phyloP scores from a whole-genome alignment of 2,113 vertebrate genomes.

The Eupsittula cactorum region DNA sequence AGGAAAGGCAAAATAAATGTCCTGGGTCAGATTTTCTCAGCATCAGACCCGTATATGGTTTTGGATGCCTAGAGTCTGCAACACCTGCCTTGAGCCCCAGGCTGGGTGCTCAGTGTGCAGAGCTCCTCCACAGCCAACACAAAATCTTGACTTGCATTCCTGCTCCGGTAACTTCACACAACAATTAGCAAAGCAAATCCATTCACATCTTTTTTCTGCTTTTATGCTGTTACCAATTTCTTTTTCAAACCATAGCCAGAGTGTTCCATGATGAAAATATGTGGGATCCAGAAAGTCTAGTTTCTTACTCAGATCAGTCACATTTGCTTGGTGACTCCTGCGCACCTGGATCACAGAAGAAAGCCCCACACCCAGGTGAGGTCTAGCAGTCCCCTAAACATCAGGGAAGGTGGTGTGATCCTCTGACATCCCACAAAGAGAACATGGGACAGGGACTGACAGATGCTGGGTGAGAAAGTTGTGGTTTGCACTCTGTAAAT shows the following conservation, averaged over 20 bases:
- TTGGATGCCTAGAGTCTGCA: neutral
- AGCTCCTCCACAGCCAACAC: neutral
- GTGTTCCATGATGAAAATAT: neutral
- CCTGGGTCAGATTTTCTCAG: neutral
- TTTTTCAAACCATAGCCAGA: neutral
- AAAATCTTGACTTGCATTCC: neutral
- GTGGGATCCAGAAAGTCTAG: neutral
- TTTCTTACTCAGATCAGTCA: neutral
- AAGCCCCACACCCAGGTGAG: neutral
- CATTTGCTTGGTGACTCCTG: neutral
- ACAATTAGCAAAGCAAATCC: neutral
- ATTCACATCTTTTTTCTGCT: neutral
- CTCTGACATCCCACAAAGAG: neutral
- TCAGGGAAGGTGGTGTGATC: neutral
- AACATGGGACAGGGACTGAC: rapidly evolving
- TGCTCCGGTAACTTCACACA: neutral
- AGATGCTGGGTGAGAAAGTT: neutral
- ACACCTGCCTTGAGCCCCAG: neutral
- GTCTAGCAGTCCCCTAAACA: neutral
- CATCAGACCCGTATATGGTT: neutral
- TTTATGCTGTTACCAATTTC: neutral
- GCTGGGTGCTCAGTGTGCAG: rapidly evolving
- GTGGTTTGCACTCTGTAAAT: neutral
- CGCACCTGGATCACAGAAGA: neutral
- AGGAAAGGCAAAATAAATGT: neutral